Conservation (phyloP, 2,113 vertebrate species). For the Lates calcarifer region DNA sequence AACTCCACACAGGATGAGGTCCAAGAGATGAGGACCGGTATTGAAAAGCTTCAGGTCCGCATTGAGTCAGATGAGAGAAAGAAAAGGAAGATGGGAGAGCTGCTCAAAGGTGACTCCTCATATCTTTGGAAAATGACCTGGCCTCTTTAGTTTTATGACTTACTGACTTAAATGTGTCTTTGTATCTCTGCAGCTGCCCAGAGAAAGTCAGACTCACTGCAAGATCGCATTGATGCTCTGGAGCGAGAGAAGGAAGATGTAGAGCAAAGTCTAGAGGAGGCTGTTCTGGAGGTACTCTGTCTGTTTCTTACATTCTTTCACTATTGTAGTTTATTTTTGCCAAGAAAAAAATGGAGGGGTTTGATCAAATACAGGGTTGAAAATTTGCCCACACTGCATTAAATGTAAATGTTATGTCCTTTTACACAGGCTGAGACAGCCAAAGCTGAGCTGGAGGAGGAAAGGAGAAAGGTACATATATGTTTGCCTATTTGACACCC, state of each 20-base stretch:
- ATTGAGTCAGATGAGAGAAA: conserved; percentile 92
- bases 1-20: conserved; percentile 90
- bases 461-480: conserved; percentile 67
- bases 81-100: conserved; percentile 82
- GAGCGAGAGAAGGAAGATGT: conserved; percentile 80
- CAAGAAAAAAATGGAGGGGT: background rate
- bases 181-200: conserved; percentile 76
- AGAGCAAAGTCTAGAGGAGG: conserved; percentile 82
- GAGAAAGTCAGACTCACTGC: conserved; percentile 83
- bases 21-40: conserved; percentile 86
- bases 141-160: background rate
- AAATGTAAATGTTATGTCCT: background rate
- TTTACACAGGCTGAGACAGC: conserved; percentile 78
- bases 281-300: conserved; percentile 83
- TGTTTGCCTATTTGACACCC: background rate
- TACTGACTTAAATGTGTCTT: conserved; percentile 20
- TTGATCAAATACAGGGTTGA: background rate
- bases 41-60: conserved; percentile 91
- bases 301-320: background rate
- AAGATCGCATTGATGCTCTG: conserved; percentile 80
- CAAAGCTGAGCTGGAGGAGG: conserved; percentile 87
- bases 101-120: conserved; percentile 80
- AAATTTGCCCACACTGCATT: background rate
- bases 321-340: background rate
- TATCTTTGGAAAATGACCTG: background rate